These are phyloP conservation scores for Epinotia bilunana DNA, from an alignment of 2,888 invertebrate genomes.

Conservation along the genomic window DNA sequence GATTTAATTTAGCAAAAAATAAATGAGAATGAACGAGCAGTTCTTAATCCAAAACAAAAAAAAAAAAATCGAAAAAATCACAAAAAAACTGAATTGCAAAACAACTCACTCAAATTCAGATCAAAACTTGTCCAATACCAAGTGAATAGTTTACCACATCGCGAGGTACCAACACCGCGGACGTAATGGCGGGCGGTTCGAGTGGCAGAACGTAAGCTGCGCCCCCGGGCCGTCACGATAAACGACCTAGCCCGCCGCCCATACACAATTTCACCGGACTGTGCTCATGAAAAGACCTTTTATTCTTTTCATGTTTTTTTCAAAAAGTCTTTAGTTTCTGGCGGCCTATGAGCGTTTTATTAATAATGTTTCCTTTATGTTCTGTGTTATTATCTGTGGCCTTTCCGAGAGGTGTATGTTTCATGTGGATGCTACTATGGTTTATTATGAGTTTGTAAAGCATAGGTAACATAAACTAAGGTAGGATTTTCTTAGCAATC, in stretches of 20 bases:
- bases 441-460: not conserved
- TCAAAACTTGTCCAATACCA: slow-evolving; percentile 34
- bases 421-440: not conserved
- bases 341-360: slow-evolving; percentile 41
- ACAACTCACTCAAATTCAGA: slow-evolving; percentile 31
- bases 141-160: slow-evolving; percentile 44
- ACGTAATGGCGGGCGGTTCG: slow-evolving; percentile 50
- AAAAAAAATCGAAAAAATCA: not conserved
- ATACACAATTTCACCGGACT: slow-evolving; percentile 75
- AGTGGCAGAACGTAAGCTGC: slow-evolving; percentile 64
- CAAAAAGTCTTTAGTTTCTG: slow-evolving; percentile 39
- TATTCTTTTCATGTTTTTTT: slow-evolving; percentile 55
- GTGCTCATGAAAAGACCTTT: slow-evolving; percentile 69
- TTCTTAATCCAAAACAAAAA: not conserved
- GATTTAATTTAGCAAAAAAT: too few relatives aligned
- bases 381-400: slow-evolving; percentile 35
- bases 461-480: not conserved
- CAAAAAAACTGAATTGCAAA: slow-evolving; percentile 5
- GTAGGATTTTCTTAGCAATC: not conserved
- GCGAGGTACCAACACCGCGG: slow-evolving; percentile 39
- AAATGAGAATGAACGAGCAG: not conserved
- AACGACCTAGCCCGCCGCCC: slow-evolving; percentile 71
- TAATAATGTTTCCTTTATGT: slow-evolving; percentile 41
- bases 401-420: slow-evolving; percentile 19
- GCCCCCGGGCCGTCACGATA: slow-evolving; percentile 79